Percentiles rank a stretch among this genome's conserved stretches.
Conservation (phyloP, 1,140 invertebrate species). For the Kradibia gibbosae region DNA sequence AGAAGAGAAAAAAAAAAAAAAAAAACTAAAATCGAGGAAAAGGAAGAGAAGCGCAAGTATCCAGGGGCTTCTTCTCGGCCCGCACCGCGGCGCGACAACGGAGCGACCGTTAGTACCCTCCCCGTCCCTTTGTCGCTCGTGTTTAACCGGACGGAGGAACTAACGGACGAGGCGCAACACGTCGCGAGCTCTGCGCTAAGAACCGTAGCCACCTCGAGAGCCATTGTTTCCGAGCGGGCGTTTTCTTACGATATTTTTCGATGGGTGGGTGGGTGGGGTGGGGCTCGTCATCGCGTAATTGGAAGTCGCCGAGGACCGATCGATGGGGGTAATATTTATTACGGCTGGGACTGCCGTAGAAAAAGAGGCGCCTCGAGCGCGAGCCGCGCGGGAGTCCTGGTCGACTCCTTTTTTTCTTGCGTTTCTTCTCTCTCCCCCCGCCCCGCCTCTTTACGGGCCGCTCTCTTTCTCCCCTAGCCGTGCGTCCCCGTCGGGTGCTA, state of each 20-base stretch:
- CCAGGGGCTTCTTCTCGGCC: neutral
- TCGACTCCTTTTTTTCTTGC: slow-evolving; percentile 11
- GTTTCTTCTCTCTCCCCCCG: neutral
- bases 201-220: neutral
- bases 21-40: too few species aligned
- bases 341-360: neutral
- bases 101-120: neutral
- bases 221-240: neutral
- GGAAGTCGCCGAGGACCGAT: neutral
- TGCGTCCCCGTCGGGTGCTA: too few species aligned
- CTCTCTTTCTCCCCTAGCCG: too few species aligned
- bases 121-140: neutral
- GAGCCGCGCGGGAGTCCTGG: slow-evolving; percentile 34
- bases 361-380: neutral
- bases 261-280: too few species aligned
- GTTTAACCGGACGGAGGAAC: neutral
- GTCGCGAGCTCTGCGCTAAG: neutral
- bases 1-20: too few species aligned
- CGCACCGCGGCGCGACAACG: neutral
- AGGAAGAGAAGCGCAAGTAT: too few species aligned
- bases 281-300: neutral
- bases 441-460: neutral
- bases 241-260: neutral
- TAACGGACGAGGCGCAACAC: neutral
- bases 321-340: neutral